Evolutionary conservation across 2,797 vertebrate species (phyloP), one percentile per base, ranked within the genome.

Genomic region (Channa striata): DNA sequence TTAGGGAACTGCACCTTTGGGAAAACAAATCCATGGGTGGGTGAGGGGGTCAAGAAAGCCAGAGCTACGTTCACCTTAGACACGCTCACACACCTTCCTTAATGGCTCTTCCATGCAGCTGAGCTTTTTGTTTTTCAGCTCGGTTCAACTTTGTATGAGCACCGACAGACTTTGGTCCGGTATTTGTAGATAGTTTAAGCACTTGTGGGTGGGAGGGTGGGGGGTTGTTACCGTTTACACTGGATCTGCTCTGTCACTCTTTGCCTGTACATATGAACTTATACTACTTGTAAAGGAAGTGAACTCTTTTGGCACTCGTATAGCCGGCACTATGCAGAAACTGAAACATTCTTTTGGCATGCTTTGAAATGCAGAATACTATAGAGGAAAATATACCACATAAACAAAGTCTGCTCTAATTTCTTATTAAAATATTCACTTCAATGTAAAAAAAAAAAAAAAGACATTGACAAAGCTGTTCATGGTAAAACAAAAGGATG

Each of bases 271-370:
- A 95, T 94, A 93, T 74, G 56, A 66, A 85, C 86, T 85, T 91
- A 78, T 90, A 77, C 70, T 69, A 88, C 87, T 86, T 91, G 86
- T 92, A 93, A 91, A 91, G 84, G 83, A 90, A 88, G 84, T 67
- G 30, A 83, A 83, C 73, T 88, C 75, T 89, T 30, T 84, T 90
- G 93, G 92, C 93, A 90, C 89, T 86, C 77, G 77, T 94, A 94
- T 94, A 95, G 93, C 93, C 92, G 89, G 92, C 93, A 94, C 94
- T 95, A 96, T 96, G 93, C 94, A 95, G 93, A 93, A 91, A 89
- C 81, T 69, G 73, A 89, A 86, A 83, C 67, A 63, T 86, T 88
- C 91, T 77, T 92, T 92, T 93, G 92, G 94, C 94, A 95, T 95
- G 94, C 93, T 95, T 93, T 92, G 92, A 95, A 93, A 94, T 95